phyloP scores from a whole-genome alignment of 2,113 vertebrate genomes.

The Chloroceryle aenea region DNA sequence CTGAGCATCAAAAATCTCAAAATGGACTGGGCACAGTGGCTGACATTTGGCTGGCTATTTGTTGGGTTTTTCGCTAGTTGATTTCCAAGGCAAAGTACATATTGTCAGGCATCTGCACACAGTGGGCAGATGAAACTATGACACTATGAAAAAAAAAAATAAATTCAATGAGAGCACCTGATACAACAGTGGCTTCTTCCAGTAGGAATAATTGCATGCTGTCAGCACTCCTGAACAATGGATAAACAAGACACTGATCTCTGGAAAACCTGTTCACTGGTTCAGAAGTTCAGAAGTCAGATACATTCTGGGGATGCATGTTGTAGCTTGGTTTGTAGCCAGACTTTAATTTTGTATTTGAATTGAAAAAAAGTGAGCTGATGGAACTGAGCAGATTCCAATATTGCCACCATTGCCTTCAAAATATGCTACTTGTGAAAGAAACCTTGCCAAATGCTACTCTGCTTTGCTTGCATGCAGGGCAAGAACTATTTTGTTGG shows the following conservation, averaged over 20 bases:
- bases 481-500: neutral
- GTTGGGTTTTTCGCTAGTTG: slow-evolving; percentile 8
- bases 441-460: neutral
- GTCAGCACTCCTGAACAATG: neutral
- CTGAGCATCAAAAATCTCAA: slow-evolving; percentile 35
- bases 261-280: neutral
- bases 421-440: neutral
- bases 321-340: neutral
- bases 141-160: neutral
- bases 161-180: neutral
- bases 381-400: neutral
- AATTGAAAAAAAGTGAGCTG: neutral
- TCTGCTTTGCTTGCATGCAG: neutral
- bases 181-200: neutral
- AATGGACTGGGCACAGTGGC: neutral
- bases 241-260: neutral
- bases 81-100: slow-evolving; percentile 42
- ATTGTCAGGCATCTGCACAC: slow-evolving; percentile 35
- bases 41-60: slow-evolving; percentile 40
- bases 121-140: neutral
- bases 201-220: neutral
- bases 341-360: neutral
- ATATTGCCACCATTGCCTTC: neutral
- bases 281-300: neutral
- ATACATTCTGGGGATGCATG: neutral